Base-by-base conservation (phyloP, 1,140 invertebrate species). In the Aplysia californica region DNA sequence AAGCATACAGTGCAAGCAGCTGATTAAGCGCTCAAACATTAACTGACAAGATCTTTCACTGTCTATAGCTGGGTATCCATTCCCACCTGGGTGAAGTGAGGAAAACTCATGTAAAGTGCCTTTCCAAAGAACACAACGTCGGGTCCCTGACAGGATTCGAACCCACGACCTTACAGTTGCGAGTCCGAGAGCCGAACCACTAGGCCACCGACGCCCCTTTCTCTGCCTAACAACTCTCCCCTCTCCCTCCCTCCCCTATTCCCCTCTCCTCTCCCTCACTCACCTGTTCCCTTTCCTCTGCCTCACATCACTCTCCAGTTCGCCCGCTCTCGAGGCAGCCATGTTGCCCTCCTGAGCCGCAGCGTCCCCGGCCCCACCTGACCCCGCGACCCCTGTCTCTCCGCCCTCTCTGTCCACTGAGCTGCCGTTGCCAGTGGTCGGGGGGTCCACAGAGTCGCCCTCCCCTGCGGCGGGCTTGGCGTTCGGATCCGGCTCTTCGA, bases 401-500 rank as follows among this genome's bases (percentile, higher is more conserved):
- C 23, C 23, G 35, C 3, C 67, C 23, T n/a, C 67, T 69, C 3
- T 20, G 35, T 44, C 38, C 21, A 31, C 64, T 31, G 10, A 61
- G 29, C 36, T 15, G 33, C 38, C n/a, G 39, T 26, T 41, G 18
- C 38, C 36, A 41, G 10, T 69, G n/a, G 67, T 69, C 29, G 29
- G 58, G 21, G 29, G 15, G 38, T 75, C 72, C 0, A 65, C 74
- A 0, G 74, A 64, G 21, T 50, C 56, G 36, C 68, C 75, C 41
- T 69, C 66, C 29, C 36, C 64, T 26, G 64, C 66, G 0, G 58
- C 70, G 33, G 71, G 38, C 38, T 38, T n/a, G 31, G 61, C 75
- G 5, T 72, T 69, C 58, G 68, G 55, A 41, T 67, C 75, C 38
- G 56, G 44, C 2, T 80, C 61, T 6, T 74, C 56, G 5, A 65